These are phyloP conservation scores for Oligia latruncula DNA, from an alignment of 2,888 invertebrate genomes.

Conservation along the genomic window DNA sequence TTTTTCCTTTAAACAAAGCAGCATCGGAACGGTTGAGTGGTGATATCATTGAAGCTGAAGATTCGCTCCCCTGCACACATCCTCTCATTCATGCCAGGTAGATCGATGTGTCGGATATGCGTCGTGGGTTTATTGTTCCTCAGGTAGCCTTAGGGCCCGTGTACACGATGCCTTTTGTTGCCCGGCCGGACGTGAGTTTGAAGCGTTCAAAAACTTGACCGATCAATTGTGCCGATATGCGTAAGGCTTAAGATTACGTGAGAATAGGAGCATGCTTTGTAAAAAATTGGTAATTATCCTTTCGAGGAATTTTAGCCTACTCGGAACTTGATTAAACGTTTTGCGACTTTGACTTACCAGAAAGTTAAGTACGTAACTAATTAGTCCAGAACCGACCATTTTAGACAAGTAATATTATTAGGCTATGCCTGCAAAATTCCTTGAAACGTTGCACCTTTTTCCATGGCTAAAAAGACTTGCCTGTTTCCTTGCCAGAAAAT, in stretches of 20 bases:
- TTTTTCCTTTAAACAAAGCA: conserved; percentile 49
- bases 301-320: conserved; percentile 40
- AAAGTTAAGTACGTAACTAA: conserved; percentile 4
- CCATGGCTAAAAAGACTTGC: neutral
- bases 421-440: neutral
- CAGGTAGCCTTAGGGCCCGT: conserved; percentile 52
- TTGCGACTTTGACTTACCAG: conserved; percentile 9
- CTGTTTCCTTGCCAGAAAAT: conserved; percentile 2
- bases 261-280: conserved; percentile 29
- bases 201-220: conserved; percentile 5
- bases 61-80: conserved; percentile 62
- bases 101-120: conserved; percentile 58
- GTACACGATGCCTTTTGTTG: conserved; percentile 37
- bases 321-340: conserved; percentile 22
- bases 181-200: neutral
- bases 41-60: conserved; percentile 65
- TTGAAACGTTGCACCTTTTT: neutral
- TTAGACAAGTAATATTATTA: neutral
- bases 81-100: conserved; percentile 72
- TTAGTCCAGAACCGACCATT: neutral
- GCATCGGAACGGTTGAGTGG: conserved; percentile 46
- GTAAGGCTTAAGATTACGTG: conserved; percentile 48
- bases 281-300: conserved; percentile 7
- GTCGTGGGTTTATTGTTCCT: conserved; percentile 58
- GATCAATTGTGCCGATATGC: conserved; percentile 6